A percentile compares a stretch with the other conserved stretches of the same genome.
These are phyloP conservation scores for Oxyruncus cristatus DNA, from an alignment of 2,113 vertebrate species.

Conservation along the genomic window DNA sequence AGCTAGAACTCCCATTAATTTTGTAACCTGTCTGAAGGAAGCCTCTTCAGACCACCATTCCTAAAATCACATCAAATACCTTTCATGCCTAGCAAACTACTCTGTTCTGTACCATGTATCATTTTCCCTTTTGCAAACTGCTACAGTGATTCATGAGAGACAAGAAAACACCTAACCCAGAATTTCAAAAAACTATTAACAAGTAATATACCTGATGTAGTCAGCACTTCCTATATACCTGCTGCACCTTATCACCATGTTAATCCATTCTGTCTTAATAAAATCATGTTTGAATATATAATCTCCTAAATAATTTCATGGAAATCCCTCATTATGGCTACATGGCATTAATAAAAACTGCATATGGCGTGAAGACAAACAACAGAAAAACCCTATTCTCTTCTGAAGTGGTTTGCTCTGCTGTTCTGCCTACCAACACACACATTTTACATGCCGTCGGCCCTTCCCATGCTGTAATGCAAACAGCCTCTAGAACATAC, in stretches of 20 bases:
- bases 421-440: background rate
- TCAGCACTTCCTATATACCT: slow-evolving; percentile 1
- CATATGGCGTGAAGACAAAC: background rate
- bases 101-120: background rate
- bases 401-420: background rate
- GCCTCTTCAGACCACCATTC: background rate
- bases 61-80: background rate
- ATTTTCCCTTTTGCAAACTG: background rate
- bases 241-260: background rate
- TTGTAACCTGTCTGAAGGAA: background rate
- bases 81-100: background rate
- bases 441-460: background rate
- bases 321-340: background rate
- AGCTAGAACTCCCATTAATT: background rate
- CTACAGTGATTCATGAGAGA: background rate
- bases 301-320: background rate
- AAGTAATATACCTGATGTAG: background rate
- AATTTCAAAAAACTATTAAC: background rate
- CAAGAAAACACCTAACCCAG: background rate
- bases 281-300: background rate
- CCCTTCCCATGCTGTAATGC: slow-evolving; percentile 20
- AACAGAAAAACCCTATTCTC: background rate
- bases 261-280: background rate
- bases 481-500: slow-evolving; percentile 20
- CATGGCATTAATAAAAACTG: background rate